Conservation (phyloP, 2,113 vertebrate genomes). For the Greenwoodochromis staneri region DNA sequence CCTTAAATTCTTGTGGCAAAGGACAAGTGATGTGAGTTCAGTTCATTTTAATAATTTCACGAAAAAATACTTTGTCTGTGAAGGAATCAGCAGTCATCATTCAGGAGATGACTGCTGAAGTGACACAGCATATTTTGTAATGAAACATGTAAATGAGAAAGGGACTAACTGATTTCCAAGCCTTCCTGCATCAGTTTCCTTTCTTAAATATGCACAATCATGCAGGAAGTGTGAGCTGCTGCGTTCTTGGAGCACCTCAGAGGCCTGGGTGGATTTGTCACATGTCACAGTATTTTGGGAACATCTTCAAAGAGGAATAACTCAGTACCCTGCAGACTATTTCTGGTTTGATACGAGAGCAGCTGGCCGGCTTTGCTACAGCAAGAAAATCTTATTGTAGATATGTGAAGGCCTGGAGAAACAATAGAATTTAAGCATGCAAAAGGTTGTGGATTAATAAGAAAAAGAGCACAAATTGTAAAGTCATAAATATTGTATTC, state of each 20-base stretch:
- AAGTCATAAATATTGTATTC: not conserved
- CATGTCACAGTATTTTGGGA: not conserved
- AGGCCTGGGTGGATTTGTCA: not conserved
- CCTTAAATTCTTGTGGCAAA: not conserved
- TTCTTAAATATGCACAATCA: not conserved
- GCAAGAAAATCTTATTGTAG: not conserved
- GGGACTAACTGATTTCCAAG: not conserved
- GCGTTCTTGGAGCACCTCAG: not conserved
- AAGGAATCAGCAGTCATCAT: not conserved
- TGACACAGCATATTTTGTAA: not conserved
- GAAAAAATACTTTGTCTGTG: not conserved
- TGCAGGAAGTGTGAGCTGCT: not conserved
- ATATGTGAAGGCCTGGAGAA: not conserved
- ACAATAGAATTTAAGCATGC: not conserved
- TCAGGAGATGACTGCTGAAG: not conserved
- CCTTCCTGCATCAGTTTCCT: not conserved
- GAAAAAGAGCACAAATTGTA: not conserved
- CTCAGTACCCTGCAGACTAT: not conserved
- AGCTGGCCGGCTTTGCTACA: not conserved
- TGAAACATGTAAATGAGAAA: not conserved
- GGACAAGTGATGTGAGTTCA: not conserved
- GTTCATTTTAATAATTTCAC: not conserved
- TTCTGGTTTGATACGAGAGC: not conserved
- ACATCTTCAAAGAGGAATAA: conserved; percentile 16
- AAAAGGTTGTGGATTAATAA: not conserved